These are phyloP conservation scores for Cacatua alba DNA, from an alignment of 2,113 vertebrate species.

Conservation along the genomic window DNA sequence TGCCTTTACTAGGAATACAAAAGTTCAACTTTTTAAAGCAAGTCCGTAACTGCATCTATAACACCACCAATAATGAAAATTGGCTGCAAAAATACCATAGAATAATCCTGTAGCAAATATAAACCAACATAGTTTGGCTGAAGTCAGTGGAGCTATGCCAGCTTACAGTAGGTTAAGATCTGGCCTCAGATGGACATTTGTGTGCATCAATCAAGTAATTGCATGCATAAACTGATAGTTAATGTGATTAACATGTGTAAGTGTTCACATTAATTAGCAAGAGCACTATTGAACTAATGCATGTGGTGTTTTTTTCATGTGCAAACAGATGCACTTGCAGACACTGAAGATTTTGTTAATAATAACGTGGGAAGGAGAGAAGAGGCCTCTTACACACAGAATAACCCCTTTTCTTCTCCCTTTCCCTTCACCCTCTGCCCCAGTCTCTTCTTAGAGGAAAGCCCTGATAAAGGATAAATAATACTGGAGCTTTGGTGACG, in stretches of 20 bases:
- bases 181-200: constrained; percentile 33
- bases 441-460: constrained; percentile 26
- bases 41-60: neutral
- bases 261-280: constrained; percentile 42
- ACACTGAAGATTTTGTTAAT: constrained; percentile 17
- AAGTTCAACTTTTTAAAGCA: neutral
- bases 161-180: constrained; percentile 24
- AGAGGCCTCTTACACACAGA: neutral
- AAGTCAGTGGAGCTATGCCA: neutral
- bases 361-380: neutral
- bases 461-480: constrained; percentile 45
- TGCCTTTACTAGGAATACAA: neutral
- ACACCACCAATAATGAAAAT: neutral
- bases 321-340: constrained; percentile 27
- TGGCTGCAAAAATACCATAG: neutral
- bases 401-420: constrained; percentile 1
- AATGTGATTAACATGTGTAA: constrained; percentile 50
- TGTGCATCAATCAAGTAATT: constrained; percentile 36
- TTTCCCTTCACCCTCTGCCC: neutral
- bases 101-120: neutral
- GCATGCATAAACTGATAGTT: constrained; percentile 27
- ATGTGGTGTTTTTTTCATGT: neutral
- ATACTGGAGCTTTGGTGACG: constrained; percentile 29
- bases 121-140: neutral
- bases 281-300: neutral